phyloP scores from a whole-genome alignment of 2,888 invertebrate genomes.

The Schizaphis graminum region DNA sequence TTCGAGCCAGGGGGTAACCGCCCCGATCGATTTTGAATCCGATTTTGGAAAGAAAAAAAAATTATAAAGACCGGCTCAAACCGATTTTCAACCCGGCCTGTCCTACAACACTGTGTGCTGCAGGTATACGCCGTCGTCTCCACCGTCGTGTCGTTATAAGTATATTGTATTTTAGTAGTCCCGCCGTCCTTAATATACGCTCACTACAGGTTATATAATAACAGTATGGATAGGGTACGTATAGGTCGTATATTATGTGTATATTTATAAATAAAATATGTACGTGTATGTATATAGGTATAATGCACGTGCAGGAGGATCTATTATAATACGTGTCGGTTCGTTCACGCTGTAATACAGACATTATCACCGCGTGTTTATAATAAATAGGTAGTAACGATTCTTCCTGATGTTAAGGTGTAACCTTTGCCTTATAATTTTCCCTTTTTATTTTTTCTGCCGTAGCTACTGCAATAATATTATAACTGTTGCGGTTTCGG shows the following conservation, averaged over 20 bases:
- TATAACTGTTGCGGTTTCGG: background rate
- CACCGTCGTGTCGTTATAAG: background rate
- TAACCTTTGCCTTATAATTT: background rate
- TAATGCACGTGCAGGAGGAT: background rate
- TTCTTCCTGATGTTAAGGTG: background rate
- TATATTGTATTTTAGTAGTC: constrained; percentile 40
- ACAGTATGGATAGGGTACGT: background rate
- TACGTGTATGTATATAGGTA: background rate
- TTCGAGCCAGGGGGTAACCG: constrained; percentile 51
- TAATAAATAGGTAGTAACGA: background rate
- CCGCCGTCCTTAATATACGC: background rate
- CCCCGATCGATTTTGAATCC: constrained; percentile 32
- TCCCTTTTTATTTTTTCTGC: background rate
- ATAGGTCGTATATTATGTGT: background rate
- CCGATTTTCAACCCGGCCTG: constrained; percentile 32
- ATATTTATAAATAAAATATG: background rate
- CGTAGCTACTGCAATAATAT: background rate
- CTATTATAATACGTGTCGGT: background rate
- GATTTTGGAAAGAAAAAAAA: background rate
- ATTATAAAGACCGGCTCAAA: constrained; percentile 3
- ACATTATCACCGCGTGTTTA: background rate
- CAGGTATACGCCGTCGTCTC: background rate
- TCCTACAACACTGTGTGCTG: background rate
- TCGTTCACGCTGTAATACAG: background rate
- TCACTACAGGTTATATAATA: background rate